Percentiles rank a stretch among this genome's conserved stretches.
phyloP scores from a whole-genome alignment of 2,888 invertebrate genomes.

The Phortica magna region DNA sequence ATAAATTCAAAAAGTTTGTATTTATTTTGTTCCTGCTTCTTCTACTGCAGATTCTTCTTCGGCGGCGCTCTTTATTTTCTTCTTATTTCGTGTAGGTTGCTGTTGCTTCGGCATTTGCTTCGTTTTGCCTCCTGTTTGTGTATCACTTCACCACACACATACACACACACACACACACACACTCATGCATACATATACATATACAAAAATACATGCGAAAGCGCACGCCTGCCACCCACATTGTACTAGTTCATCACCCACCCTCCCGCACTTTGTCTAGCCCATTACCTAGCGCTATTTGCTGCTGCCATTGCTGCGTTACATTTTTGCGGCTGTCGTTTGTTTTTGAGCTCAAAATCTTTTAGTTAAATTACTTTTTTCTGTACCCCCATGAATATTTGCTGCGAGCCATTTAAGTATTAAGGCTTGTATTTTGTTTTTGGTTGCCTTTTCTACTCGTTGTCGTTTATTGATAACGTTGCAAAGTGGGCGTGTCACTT shows the following conservation, averaged over 20 bases:
- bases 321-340: constrained; percentile 45
- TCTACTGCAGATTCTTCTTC: constrained; percentile 1
- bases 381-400: not conserved
- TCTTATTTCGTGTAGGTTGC: not conserved
- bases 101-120: constrained; percentile 4
- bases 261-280: not conserved
- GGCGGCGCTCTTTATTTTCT: constrained; percentile 27
- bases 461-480: constrained; percentile 15
- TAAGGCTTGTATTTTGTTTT: not conserved
- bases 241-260: not conserved
- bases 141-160: not conserved
- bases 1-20: constrained; percentile 64
- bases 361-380: constrained; percentile 53
- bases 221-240: constrained; percentile 1
- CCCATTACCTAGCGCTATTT: no score
- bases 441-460: constrained; percentile 17
- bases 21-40: constrained; percentile 48
- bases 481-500: constrained; percentile 3
- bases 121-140: constrained; percentile 8
- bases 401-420: no score
- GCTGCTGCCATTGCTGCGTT: no score
- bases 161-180: not conserved
- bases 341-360: constrained; percentile 44
- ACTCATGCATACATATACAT: not conserved
- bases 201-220: not conserved